Evolutionary conservation across 2,797 vertebrate species (phyloP), one percentile per base, ranked within the genome.

Genomic region (Hipposideros larvatus): DNA sequence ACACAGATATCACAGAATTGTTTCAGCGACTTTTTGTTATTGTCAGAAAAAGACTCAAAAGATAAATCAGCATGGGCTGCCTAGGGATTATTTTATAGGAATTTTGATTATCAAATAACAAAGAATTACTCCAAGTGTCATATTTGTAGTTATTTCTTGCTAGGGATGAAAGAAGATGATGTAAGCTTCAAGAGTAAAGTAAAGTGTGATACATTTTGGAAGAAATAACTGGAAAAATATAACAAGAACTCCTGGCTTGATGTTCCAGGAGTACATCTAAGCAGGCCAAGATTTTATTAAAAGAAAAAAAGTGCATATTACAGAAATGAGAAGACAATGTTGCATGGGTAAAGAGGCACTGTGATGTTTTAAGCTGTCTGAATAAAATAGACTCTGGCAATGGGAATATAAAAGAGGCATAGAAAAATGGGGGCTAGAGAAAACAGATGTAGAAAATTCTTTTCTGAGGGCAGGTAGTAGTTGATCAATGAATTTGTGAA

Each of bases 211-310:
- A 68, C 82, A 90, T 88, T 97, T 96, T 96, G 96, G 97, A 97
- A 97, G 89, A 97, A 98, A 97, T 92, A 94, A 91, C 83, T 97
- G 97, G 97, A 96, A 97, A 97, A 93, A 97, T 97, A 96, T 87
- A 97, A 92, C 48, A 95, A 93, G 91, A 93, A 93, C 82, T 83
- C 96, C 89, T 96, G 96, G 80, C 93, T 93, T 68, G 48, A 88
- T 88, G 87, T 94, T 93, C 51, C 87, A 96, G 94, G 53, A 96
- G 94, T 96, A 95, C 13, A 85, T 63, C 37, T 78, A 65, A 85
- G 55, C 70, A 87, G 71, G 94, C 97, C 97, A 97, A 97, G 71
- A 93, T 93, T 97, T 96, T 96, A 97, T 96, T 97, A 89, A 94
- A 95, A 92, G 68, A 71, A 91, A 93, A 87, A 91, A 91, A 90